Evolutionary conservation across 2,888 invertebrate genomes (phyloP), one percentile per base, ranked within the genome.

Genomic region (Sinotaia quadrata): DNA sequence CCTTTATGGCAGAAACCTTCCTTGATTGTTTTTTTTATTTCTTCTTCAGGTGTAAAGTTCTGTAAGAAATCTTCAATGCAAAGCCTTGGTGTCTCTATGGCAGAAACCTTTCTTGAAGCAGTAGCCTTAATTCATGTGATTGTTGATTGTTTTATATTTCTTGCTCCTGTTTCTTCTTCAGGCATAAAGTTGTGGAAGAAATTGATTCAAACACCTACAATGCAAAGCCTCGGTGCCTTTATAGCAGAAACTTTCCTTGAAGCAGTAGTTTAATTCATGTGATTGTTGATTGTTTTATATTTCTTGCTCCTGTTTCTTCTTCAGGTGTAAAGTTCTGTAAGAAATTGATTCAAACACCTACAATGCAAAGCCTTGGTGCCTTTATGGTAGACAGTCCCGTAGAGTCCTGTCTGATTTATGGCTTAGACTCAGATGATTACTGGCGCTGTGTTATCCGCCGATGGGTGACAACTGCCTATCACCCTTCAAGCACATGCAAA

Each of bases 401-500:
- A 15, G 24, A 36, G 7, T 37, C 62, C 12, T 65, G 67, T 31
- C 18, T 12, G 18, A 41, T 67, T 7, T 49, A 68, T 31, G 15
- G n/a, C 4, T 49, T 59, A 0, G 73, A 69, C 24, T 65, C 69
- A 10, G 74, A 74, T 24, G 72, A 69, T 8, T 75, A 74, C 54
- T 78, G 78, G 78, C 65, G 68, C 33, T 78, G 75, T 52, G 61
- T 73, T 21, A 51, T 78, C n/a, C 49, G 70, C 12, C 61, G 69
- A 7, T 66, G 71, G 36, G 66, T 74, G 0, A 18, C 44, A 0
- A 70, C 76, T 1, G 69, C 63, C 15, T 76, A 72, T 85, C 95
- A 95, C 86, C 92, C 91, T 0, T 92, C 91, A 0, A 94, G 95
- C 1, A 93, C 93, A 0, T 93, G 94, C 81, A 90, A 91, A 24